phyloP scores from a whole-genome alignment of 2,113 vertebrate genomes.

The Chaetodon auriga region DNA sequence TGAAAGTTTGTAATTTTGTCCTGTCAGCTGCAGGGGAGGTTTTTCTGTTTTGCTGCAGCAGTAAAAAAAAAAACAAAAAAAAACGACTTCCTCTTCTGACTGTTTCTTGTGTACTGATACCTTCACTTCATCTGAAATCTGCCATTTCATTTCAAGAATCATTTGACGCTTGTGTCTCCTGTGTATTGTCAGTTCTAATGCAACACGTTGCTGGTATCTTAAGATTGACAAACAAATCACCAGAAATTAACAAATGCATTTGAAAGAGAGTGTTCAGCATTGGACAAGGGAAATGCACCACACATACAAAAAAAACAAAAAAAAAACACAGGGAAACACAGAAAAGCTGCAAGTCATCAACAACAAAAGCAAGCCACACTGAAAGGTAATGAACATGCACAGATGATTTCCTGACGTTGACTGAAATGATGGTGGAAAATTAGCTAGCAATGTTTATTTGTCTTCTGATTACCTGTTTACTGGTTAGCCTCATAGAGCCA shows the following conservation, averaged over 20 bases:
- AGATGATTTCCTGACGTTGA: no score
- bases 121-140: background rate
- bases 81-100: background rate
- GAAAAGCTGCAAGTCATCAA: background rate
- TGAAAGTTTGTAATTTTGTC: background rate
- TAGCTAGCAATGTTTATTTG: no score
- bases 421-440: no score
- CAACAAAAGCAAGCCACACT: background rate
- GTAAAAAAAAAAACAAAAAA: background rate
- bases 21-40: background rate
- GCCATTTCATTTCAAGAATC: background rate
- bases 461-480: no score
- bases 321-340: background rate
- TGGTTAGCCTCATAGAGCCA: no score
- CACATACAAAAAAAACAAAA: background rate
- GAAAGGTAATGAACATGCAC: background rate
- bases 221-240: background rate
- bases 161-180: background rate
- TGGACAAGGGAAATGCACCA: background rate
- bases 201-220: background rate
- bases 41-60: constrained; percentile 11
- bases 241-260: background rate
- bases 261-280: no score
- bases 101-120: background rate
- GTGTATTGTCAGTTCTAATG: background rate